Percentiles rank a stretch among this genome's conserved stretches.
phyloP scores from a whole-genome alignment of 2,888 invertebrate genomes.

The Aethes cnicana region DNA sequence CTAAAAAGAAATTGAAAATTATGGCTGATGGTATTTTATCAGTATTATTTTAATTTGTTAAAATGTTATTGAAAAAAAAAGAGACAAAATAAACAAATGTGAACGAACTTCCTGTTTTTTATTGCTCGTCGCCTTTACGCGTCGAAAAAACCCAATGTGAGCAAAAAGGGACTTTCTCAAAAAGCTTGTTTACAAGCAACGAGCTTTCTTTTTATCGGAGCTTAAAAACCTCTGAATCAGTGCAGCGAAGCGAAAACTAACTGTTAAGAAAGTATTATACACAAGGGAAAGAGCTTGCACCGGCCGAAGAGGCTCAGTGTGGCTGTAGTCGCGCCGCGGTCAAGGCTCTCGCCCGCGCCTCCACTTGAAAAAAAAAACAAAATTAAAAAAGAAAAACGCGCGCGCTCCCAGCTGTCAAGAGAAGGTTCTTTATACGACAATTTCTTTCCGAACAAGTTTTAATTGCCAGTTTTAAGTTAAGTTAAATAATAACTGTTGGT shows the following conservation, averaged over 20 bases:
- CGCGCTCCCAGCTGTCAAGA: conserved; percentile 70
- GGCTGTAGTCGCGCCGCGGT: conserved; percentile 74
- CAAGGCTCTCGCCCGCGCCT: conserved; percentile 66
- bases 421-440: conserved; percentile 40
- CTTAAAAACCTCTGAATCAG: conserved; percentile 52
- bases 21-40: no score
- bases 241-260: conserved; percentile 78
- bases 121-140: conserved; percentile 3
- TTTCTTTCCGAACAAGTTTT: neutral
- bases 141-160: neutral
- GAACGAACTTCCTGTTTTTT: no score
- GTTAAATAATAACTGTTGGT: conserved; percentile 69
- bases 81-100: no score
- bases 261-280: conserved; percentile 78
- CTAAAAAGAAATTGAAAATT: no score
- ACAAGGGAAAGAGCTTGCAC: conserved; percentile 60
- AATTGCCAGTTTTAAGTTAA: neutral
- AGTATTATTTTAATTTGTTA: no score
- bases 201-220: conserved; percentile 23
- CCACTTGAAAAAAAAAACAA: conserved; percentile 47
- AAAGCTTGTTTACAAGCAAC: conserved; percentile 29
- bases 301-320: conserved; percentile 64
- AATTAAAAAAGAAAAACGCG: conserved; percentile 59
- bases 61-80: no score
- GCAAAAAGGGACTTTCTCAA: conserved; percentile 26